A percentile compares a stretch with the other conserved stretches of the same genome.
These are phyloP conservation scores for Scaptomyza parva DNA, from an alignment of 2,888 invertebrate species.

Conservation along the genomic window DNA sequence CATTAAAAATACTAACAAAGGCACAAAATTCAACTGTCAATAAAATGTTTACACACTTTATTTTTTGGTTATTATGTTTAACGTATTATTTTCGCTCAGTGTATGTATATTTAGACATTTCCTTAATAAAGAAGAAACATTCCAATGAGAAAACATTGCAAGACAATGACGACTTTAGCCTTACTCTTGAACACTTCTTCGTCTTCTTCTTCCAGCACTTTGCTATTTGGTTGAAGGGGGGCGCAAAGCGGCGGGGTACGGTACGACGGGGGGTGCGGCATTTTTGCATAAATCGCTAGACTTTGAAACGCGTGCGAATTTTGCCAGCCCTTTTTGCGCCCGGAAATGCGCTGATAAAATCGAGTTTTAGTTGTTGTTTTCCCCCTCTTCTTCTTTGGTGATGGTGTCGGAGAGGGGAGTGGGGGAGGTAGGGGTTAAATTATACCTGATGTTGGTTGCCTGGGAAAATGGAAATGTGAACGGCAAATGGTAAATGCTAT, in stretches of 20 bases:
- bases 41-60: too few species aligned
- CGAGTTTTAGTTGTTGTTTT: too few species aligned
- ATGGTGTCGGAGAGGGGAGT: neutral
- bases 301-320: conserved; percentile 62
- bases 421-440: neutral
- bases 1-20: too few species aligned
- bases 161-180: conserved; percentile 43
- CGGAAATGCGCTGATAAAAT: conserved; percentile 63
- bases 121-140: neutral
- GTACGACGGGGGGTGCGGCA: too few species aligned
- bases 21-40: too few species aligned
- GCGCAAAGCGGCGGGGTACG: too few species aligned
- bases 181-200: too few species aligned
- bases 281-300: conserved; percentile 54
- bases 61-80: too few species aligned
- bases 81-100: too few species aligned
- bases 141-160: conserved; percentile 13
- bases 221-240: neutral
- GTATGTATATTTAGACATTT: neutral
- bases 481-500: neutral
- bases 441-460: too few species aligned
- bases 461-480: neutral
- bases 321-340: conserved; percentile 47
- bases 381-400: neutral
- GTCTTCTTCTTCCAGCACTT: too few species aligned